Evolutionary conservation across 2,888 invertebrate genomes (phyloP), one percentile per base, ranked within the genome.

Genomic region (Elysia crispata): DNA sequence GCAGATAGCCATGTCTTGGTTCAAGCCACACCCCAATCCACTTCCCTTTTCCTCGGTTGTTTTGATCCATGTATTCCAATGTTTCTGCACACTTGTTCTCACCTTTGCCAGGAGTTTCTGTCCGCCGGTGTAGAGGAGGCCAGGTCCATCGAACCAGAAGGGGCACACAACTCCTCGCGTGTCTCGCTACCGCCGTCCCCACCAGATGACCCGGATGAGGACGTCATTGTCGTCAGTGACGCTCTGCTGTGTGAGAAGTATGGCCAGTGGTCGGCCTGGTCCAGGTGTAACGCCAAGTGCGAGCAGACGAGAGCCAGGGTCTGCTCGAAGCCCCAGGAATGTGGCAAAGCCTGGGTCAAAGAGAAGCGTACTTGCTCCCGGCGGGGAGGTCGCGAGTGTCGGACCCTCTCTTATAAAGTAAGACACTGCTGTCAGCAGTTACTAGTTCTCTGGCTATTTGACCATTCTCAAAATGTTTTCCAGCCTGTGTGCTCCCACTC

Each of bases 401-500:
- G 83, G 20, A 81, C 86, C 23, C 79, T 78, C 5, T 67, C 76
- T n/a, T 62, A 77, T 30, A 78, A 79, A 73, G 41, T 41, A 6
- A 6, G 41, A 41, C n/a, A n/a, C n/a, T n/a, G n/a, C n/a, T n/a
- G n/a, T n/a, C n/a, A n/a, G n/a, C n/a, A n/a, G n/a, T n/a, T n/a
- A n/a, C n/a, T n/a, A n/a, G n/a, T n/a, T n/a, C n/a, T n/a, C n/a
- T n/a, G n/a, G n/a, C n/a, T n/a, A n/a, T n/a, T n/a, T n/a, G n/a
- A n/a, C n/a, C n/a, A n/a, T n/a, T n/a, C n/a, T n/a, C n/a, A n/a
- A n/a, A n/a, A n/a, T n/a, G n/a, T n/a, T n/a, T n/a, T n/a, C 87
- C 94, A 94, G 0, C 94, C 95, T 15, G 93, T 96, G 85, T 98
- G 97, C 88, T 95, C 95, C 0, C 94, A 94, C 67, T 95, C 95